Evolutionary conservation across 2,888 invertebrate species (phyloP), one percentile per base, ranked within the genome.

Genomic region (Cephus runcator): DNA sequence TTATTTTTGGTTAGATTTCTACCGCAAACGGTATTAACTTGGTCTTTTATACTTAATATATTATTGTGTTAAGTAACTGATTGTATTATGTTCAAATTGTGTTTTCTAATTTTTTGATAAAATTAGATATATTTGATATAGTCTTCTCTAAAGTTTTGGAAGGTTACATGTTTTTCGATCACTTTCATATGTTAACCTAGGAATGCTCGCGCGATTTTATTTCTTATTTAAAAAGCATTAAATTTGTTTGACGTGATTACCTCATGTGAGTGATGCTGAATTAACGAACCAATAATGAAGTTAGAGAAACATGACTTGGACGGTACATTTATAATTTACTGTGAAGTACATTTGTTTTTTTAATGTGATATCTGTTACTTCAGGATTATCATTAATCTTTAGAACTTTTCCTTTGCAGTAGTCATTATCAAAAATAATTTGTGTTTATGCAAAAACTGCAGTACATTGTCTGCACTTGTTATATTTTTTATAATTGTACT

Each of bases 1-100:
- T 78, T 80, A 73, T 76, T 76, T 76, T 34, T 31, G 73, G 35
- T 56, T 33, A 34, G 15, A 33, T 79, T 30, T 69, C 1, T 40
- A 12, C 34, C 73, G 12, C 71, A 31, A 31, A 30, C 6, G 30
- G 71, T 31, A 71, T 71, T 31, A 71, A 12, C 12, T 30, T 71
- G 1, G 9, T 56, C 23, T 23, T 56, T 23, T 9, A 1, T 9
- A 56, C 6, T 23, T 56, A 56, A 56, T 56, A 56, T 9, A 56
- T 56, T 56, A 71, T 30, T 71, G 9, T 71, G 9, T 71, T 23
- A 34, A 15, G 71, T 30, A 34, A 71, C 23, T 71, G 6, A 9
- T 56, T 23, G 23, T 56, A 56, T 56, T 23, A 9, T 56, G 1
- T 40, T 35, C 35, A 11, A 35, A 35, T 3, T 35, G 3, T 35